Evolutionary conservation across 2,113 vertebrate genomes (phyloP).

Genomic region (Chloropsis cyanopogon): DNA sequence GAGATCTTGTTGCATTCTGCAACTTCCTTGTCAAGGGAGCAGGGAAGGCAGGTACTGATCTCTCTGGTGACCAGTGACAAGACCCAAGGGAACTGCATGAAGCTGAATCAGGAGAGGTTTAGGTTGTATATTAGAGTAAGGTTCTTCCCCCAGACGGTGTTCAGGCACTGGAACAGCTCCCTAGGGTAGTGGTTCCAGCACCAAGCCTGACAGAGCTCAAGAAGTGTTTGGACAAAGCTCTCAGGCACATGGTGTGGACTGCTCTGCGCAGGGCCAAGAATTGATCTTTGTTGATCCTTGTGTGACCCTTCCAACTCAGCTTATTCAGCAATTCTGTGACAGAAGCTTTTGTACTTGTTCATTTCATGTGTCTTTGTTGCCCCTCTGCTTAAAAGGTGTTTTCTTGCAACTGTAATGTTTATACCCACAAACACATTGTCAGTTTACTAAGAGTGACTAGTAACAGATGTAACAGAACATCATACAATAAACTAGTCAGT

Average conservation of each 20-base stretch:
- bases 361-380: neutral
- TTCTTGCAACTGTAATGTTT: neutral
- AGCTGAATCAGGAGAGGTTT: neutral
- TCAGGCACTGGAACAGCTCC: neutral
- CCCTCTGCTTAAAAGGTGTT: neutral
- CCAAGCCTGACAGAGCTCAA: neutral
- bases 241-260: neutral
- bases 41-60: neutral
- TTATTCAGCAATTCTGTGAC: neutral
- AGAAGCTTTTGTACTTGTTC: neutral
- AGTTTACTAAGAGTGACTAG: neutral
- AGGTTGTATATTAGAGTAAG: neutral
- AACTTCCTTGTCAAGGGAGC: neutral
- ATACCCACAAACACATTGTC: neutral
- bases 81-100: neutral
- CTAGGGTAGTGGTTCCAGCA: neutral
- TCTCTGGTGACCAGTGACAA: neutral
- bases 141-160: fast-evolving
- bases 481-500: neutral
- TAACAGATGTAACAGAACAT: neutral
- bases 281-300: neutral
- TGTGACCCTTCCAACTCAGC: neutral
- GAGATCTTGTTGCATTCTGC: neutral
- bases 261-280: neutral
- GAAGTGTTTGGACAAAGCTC: neutral